Evolutionary conservation across 2,113 vertebrate species (phyloP).

Genomic region (Oxyura jamaicensis): DNA sequence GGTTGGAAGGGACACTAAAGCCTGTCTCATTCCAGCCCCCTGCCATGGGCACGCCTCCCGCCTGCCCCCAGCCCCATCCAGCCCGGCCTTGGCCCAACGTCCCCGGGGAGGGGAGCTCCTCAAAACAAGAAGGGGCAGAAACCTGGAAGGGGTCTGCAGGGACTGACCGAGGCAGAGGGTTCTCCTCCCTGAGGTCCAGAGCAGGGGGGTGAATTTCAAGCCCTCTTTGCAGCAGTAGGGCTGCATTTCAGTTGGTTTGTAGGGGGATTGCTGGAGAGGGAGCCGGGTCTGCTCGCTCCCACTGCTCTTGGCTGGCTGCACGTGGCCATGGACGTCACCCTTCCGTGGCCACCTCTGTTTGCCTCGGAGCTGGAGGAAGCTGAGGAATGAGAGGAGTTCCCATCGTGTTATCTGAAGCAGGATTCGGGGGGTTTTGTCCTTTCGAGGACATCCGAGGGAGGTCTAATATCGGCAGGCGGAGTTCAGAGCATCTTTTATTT

Average conservation of each 20-base stretch:
- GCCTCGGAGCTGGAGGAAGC: not conserved
- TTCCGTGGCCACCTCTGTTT: not conserved
- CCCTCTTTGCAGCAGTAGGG: accelerated
- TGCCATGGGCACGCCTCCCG: no score
- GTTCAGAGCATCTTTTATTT: not conserved
- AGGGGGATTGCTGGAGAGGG: not conserved
- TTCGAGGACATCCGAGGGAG: not conserved
- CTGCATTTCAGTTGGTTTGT: accelerated
- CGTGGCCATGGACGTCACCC: not conserved
- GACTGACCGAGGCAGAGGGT: not conserved
- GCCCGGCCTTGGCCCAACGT: no score
- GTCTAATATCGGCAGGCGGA: not conserved
- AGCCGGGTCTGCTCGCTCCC: not conserved
- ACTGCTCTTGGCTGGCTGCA: not conserved
- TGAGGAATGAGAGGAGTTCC: not conserved
- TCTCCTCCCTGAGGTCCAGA: not conserved
- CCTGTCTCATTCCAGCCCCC: no score
- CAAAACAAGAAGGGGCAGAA: not conserved
- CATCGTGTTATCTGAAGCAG: not conserved
- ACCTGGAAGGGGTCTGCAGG: not conserved
- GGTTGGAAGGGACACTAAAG: no score
- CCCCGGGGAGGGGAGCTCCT: not conserved
- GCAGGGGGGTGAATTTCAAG: not conserved
- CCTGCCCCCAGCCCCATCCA: no score
- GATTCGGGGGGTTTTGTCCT: not conserved